phyloP scores from a whole-genome alignment of 2,113 vertebrate species.

The Callipepla squamata region DNA sequence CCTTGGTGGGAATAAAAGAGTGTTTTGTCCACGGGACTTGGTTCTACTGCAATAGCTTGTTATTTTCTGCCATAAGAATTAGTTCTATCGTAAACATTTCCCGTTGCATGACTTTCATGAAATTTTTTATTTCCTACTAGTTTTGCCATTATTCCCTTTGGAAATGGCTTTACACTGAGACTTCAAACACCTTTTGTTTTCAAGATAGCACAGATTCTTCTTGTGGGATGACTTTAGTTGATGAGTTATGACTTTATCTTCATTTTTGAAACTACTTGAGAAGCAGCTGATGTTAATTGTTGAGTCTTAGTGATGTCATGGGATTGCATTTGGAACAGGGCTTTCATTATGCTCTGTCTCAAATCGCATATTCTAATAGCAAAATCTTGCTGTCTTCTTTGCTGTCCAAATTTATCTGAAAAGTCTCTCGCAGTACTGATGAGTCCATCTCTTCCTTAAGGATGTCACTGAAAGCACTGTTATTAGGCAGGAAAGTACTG shows the following conservation, averaged over 20 bases:
- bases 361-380: neutral
- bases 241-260: conserved; percentile 23
- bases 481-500: conserved; percentile 51
- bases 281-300: conserved; percentile 61
- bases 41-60: neutral
- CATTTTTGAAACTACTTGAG: conserved; percentile 32
- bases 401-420: conserved; percentile 26
- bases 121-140: neutral
- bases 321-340: conserved; percentile 43
- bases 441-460: conserved; percentile 52
- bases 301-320: conserved; percentile 53
- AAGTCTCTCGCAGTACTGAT: neutral
- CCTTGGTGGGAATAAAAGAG: neutral
- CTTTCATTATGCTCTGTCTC: conserved; percentile 44
- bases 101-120: neutral
- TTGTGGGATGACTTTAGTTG: neutral
- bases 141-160: neutral
- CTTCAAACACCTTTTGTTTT: neutral
- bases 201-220: neutral
- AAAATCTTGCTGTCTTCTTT: conserved; percentile 9
- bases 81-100: neutral
- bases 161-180: conserved; percentile 5
- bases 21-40: neutral
- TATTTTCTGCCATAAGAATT: neutral
- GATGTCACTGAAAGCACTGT: conserved; percentile 63